Conservation (phyloP, 1,140 invertebrate species). For the Cyclargus thomasi region DNA sequence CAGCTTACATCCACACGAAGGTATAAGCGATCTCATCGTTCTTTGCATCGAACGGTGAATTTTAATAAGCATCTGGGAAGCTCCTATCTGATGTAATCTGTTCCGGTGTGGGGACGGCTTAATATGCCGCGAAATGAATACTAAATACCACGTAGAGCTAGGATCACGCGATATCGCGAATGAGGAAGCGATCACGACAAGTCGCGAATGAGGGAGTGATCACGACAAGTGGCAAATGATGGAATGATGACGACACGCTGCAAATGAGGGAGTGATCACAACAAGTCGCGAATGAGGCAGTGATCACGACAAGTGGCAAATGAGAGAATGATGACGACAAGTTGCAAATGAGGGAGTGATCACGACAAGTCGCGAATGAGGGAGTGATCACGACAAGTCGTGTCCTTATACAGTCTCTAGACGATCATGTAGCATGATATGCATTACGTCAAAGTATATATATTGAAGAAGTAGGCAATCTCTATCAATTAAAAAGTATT, state of each 20-base stretch:
- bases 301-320: no score
- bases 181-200: background rate
- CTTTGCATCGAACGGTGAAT: conserved; percentile 5
- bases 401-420: no score
- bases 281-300: background rate
- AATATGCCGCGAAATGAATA: conserved; percentile 13
- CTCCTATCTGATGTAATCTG: background rate
- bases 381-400: no score
- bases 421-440: no score
- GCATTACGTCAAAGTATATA: no score
- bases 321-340: background rate
- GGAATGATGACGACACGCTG: background rate
- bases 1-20: no score
- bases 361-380: background rate
- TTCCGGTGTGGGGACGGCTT: background rate
- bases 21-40: background rate
- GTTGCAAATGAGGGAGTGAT: background rate
- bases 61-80: conserved; percentile 6
- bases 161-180: background rate
- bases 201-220: background rate
- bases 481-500: no score
- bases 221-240: no score
- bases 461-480: no score
- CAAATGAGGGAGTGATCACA: background rate
- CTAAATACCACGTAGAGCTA: background rate